Base-by-base conservation (phyloP, 2,888 invertebrate species). In the Petrolisthes cinctipes region DNA sequence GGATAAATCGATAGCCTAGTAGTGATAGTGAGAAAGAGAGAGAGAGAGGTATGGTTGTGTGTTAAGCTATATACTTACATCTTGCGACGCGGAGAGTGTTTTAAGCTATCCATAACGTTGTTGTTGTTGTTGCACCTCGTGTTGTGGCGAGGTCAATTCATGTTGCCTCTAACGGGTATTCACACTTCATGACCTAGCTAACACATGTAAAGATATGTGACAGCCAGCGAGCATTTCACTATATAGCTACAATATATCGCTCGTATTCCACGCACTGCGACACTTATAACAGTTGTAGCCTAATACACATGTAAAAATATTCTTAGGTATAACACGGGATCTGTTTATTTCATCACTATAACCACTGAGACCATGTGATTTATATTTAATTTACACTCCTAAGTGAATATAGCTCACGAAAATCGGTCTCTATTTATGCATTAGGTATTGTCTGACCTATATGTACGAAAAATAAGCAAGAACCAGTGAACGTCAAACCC, bases 331-430 rank as follows among this genome's bases (percentile, higher is more conserved):
- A n/a, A 6, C 14, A n/a, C 71, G 71, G 20, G 14, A n/a, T 71
- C 1, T n/a, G 71, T 61, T 17, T 14, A 17, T 61, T 9, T n/a
- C 17, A 71, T 71, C n/a, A 71, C 71, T 71, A 37, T 37, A 71
- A 71, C n/a, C 71, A 71, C 71, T 71, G 71, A n/a, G n/a, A 61
- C 61, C 17, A 71, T 71, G 71, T 71, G 71, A 71, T 71, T 17
- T 71, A 71, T 71, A 71, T 71, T 71, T 71, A 6, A 71, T 71
- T 71, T 37, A 14, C 71, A 71, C 71, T 71, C 20, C 61, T 61
- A 71, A n/a, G 14, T n/a, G 14, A 71, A 71, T 71, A n/a, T 17
- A n/a, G 71, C 61, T 11, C 9, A 61, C 1, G 71, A 6, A 71
- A 71, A 71, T 71, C 14, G 6, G 71, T 20, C 17, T 61, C 61